Evolutionary conservation across 2,113 vertebrate genomes (phyloP), one percentile per base, ranked within the genome.

Genomic region (Callospermophilus lateralis): DNA sequence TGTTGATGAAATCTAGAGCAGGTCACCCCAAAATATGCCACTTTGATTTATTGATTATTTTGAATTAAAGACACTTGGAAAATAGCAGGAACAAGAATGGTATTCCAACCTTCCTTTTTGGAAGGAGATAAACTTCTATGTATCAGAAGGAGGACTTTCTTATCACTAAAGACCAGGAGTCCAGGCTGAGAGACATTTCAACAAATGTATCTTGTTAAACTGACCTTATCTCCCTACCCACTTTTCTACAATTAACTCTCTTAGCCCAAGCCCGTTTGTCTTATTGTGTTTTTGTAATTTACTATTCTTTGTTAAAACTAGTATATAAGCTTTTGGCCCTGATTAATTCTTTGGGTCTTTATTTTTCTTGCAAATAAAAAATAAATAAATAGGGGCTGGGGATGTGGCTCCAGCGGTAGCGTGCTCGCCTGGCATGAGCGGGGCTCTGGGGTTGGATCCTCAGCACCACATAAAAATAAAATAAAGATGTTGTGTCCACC

Each of bases 401-500:
- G 45, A 45, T 45, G 45, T 45, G 45, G 45, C 45, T 45, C 8
- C 8, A 45, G 45, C 1, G 8, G 45, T 45, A 45, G 45, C 0
- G 8, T 1, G 45, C 45, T 45, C 8, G 1, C 45, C 45, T 45
- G 45, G 8, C 45, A 45, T 45, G 8, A 1, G 1, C 45, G 1
- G 45, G 45, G 45, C 45, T 1, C 45, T 45, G 45, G 45, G 7
- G 45, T 45, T 9, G 45, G 45, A 45, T 45, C 45, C 45, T 45
- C 45, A 45, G 45, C 1, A 45, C 45, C 45, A 45, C 45, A 45
- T 45, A 45, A 45, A 45, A 45, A 45, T 45, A 45, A 45, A 45
- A 45, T 45, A 45, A 45, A 45, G 45, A 45, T 45, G 45, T 9
- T 45, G 45, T 45, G 45, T 45, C 45, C 45, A 9, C 45, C 45